Evolutionary conservation across 1,140 invertebrate genomes (phyloP).

Genomic region (Trissolcus basalis): DNA sequence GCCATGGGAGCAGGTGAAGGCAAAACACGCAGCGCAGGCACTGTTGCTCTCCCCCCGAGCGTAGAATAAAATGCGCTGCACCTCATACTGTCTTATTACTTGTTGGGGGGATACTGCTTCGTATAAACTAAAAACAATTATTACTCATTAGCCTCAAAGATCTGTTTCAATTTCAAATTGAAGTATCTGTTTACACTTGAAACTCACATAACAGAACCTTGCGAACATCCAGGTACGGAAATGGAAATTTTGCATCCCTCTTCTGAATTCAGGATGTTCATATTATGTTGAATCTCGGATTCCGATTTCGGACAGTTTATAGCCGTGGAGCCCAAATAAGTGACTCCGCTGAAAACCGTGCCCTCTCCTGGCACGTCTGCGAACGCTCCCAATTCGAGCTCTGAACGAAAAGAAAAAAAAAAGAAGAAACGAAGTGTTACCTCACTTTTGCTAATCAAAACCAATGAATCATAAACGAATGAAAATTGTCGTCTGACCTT

Average conservation of each 20-base stretch:
- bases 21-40: slow-evolving; percentile 93
- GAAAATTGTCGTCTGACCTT: neutral
- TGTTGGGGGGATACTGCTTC: slow-evolving; percentile 86
- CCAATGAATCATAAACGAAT: neutral
- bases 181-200: too few relatives aligned
- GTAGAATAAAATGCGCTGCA: slow-evolving; percentile 96
- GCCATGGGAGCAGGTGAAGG: slow-evolving; percentile 96
- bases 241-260: slow-evolving; percentile 91
- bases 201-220: slow-evolving; percentile 86
- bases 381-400: slow-evolving; percentile 71
- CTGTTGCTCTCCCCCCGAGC: slow-evolving; percentile 91
- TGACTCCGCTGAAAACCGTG: slow-evolving; percentile 94
- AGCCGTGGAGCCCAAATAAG: slow-evolving; percentile 93
- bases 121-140: slow-evolving; percentile 83
- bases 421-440: too few relatives aligned
- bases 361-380: slow-evolving; percentile 90
- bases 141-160: neutral
- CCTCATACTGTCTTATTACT: slow-evolving; percentile 92
- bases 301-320: slow-evolving; percentile 96
- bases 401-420: slow-evolving; percentile 2
- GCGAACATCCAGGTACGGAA: slow-evolving; percentile 92
- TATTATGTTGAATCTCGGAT: slow-evolving; percentile 95
- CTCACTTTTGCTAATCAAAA: neutral
- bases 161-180: too few relatives aligned
- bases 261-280: slow-evolving; percentile 91